Percentiles rank a stretch among this genome's conserved stretches.
These are phyloP conservation scores for Lepilemur ruficaudatus DNA, from an alignment of 2,797 vertebrate genomes.

Conservation along the genomic window DNA sequence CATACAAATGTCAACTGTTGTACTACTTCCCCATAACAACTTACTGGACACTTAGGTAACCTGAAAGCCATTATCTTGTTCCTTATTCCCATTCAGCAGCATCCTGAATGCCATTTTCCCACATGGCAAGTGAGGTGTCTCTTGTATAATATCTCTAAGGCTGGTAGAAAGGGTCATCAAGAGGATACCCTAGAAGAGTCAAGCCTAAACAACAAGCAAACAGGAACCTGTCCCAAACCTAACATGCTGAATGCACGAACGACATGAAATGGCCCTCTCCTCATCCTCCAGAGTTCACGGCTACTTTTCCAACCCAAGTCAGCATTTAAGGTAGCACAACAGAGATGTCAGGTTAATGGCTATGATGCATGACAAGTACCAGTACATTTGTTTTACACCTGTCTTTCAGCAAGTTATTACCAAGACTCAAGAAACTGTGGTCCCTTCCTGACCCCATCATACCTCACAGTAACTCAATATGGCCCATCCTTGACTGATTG, in stretches of 20 bases:
- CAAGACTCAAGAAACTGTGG: neutral
- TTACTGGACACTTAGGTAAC: neutral
- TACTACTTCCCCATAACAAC: neutral
- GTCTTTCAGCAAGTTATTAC: slow-evolving; percentile 19
- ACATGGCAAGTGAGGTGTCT: neutral
- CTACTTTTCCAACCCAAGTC: slow-evolving; percentile 12
- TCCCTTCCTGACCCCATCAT: accelerated
- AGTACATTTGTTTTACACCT: neutral
- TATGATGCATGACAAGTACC: neutral
- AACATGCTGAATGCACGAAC: neutral
- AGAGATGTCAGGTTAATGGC: neutral
- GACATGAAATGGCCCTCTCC: neutral
- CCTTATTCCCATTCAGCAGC: neutral
- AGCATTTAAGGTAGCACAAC: neutral
- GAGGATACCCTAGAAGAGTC: neutral
- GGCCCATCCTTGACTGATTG: neutral
- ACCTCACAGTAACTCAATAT: neutral
- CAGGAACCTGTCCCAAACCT: neutral
- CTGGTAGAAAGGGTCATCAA: neutral
- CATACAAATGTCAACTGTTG: neutral
- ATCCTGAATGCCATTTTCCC: neutral
- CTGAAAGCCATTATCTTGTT: neutral
- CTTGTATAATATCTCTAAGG: neutral
- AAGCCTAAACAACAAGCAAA: neutral
- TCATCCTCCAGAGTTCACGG: neutral